Conservation (phyloP, 2,113 vertebrate species). For the Sterrhoptilus dennistouni region DNA sequence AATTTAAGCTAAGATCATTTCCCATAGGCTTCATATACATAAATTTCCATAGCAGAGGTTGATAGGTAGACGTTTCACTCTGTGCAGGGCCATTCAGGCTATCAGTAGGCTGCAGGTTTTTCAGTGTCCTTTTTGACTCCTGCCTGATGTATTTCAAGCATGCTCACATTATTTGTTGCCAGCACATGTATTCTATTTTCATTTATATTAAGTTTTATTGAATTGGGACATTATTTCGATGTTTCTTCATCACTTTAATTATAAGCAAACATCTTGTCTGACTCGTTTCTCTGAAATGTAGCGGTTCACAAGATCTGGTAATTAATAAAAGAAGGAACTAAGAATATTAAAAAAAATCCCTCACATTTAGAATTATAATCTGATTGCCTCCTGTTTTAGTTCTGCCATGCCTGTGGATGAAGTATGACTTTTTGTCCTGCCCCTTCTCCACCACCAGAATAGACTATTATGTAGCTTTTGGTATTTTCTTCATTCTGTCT, state of each 20-base stretch:
- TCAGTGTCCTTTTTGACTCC: background rate
- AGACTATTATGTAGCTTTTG: background rate
- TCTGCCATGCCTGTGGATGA: background rate
- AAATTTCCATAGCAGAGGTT: background rate
- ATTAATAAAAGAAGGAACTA: background rate
- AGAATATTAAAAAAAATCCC: background rate
- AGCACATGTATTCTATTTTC: background rate
- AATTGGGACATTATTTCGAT: background rate
- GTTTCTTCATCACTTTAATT: background rate
- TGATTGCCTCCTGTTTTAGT: background rate
- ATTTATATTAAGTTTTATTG: slow-evolving; percentile 1
- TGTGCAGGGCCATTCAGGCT: background rate
- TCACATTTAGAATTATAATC: background rate
- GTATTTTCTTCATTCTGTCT: background rate
- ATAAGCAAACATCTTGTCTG: slow-evolving; percentile 4
- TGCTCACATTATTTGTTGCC: background rate
- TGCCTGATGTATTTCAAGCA: background rate
- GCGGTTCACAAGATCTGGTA: background rate
- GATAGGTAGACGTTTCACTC: background rate
- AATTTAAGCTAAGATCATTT: background rate
- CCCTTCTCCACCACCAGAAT: background rate
- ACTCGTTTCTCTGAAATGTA: background rate
- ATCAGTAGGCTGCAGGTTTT: background rate
- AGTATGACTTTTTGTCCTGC: background rate
- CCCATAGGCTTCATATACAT: background rate